Percentiles rank a stretch among this genome's conserved stretches.
These are phyloP conservation scores for Onychostoma macrolepis DNA, from an alignment of 2,113 vertebrate genomes.

Conservation along the genomic window DNA sequence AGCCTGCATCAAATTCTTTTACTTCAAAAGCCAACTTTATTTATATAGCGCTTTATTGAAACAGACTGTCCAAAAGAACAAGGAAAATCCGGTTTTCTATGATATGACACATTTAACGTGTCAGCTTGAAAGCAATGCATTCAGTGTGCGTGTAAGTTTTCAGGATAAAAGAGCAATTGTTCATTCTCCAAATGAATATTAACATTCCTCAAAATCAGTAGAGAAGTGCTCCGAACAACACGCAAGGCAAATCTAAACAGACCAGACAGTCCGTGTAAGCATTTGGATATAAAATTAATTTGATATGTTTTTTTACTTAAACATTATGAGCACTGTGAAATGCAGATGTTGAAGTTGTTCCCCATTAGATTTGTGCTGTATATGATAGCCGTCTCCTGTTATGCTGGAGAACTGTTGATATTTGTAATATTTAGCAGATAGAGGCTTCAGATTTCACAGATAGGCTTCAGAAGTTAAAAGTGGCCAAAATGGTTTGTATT, in stretches of 20 bases:
- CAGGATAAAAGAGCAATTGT: background rate
- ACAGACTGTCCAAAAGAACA: background rate
- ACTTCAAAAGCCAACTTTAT: too few relatives aligned
- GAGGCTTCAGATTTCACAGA: background rate
- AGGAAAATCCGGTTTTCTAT: background rate
- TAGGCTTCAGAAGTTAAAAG: background rate
- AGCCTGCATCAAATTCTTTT: background rate
- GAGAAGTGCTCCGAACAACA: background rate
- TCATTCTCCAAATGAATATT: background rate
- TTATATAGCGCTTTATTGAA: too few relatives aligned
- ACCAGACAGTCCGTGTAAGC: background rate
- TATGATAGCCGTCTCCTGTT: background rate
- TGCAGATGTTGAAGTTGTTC: background rate
- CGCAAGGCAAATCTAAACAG: background rate
- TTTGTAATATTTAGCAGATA: background rate
- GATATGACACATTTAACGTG: background rate
- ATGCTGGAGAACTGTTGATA: background rate
- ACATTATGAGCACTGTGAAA: background rate
- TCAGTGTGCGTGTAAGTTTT: background rate
- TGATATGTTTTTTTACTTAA: conserved; percentile 6
- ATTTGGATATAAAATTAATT: conserved; percentile 12
- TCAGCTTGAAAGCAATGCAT: background rate
- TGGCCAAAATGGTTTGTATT: background rate
- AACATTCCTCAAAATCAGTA: conserved; percentile 22
- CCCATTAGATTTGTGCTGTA: background rate